These are phyloP conservation scores for Albula goreensis DNA, from an alignment of 2,113 vertebrate genomes.

Conservation along the genomic window DNA sequence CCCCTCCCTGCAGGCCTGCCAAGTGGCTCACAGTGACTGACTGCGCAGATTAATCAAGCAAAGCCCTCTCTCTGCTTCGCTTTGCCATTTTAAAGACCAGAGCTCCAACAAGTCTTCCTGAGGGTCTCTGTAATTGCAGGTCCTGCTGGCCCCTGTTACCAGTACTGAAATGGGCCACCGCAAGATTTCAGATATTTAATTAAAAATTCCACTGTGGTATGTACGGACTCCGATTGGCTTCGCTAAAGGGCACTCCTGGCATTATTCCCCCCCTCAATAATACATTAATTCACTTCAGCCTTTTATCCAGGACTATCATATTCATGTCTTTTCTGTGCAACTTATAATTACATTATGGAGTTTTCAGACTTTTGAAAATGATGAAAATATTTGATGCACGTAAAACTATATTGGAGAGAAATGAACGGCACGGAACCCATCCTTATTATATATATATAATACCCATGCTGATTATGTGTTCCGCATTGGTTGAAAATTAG, in stretches of 20 bases:
- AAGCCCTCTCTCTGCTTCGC: conserved; percentile 48
- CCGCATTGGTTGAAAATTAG: neutral
- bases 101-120: conserved; percentile 50
- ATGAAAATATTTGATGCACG: neutral
- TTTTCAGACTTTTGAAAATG: neutral
- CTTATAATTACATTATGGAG: neutral
- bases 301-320: conserved; percentile 15
- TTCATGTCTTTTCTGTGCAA: neutral
- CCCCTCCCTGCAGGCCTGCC: conserved; percentile 52
- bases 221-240: conserved; percentile 25
- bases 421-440: neutral
- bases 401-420: conserved; percentile 4
- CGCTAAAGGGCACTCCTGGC: neutral
- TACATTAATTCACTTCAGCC: neutral
- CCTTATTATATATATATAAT: neutral
- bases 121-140: conserved; percentile 53
- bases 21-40: conserved; percentile 58
- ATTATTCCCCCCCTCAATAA: neutral
- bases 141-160: conserved; percentile 54
- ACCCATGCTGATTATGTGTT: neutral
- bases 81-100: conserved; percentile 37
- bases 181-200: conserved; percentile 43
- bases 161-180: conserved; percentile 43
- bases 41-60: conserved; percentile 69
- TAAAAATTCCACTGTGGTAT: conserved; percentile 49